phyloP scores from a whole-genome alignment of 2,113 vertebrate genomes.

The Onychostoma macrolepis region DNA sequence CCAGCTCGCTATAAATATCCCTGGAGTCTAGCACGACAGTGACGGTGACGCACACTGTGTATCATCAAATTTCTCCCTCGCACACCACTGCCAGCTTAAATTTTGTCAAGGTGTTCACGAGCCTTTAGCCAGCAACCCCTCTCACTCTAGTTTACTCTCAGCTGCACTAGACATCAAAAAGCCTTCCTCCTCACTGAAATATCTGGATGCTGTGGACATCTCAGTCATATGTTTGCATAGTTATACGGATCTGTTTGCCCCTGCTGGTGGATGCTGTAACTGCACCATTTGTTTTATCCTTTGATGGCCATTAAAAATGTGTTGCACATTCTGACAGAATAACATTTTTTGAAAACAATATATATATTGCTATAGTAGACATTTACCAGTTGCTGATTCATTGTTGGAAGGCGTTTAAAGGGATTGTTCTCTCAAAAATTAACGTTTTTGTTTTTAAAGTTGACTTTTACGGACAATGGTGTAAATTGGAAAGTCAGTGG shows the following conservation, averaged over 20 bases:
- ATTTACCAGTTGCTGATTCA: neutral
- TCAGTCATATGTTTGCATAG: constrained; percentile 13
- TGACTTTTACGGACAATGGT: neutral
- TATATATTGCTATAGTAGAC: neutral
- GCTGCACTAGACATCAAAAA: constrained; percentile 15
- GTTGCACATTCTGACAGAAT: neutral
- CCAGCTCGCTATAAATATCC: constrained; percentile 46
- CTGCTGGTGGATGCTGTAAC: neutral
- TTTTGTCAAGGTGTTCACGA: constrained; percentile 40
- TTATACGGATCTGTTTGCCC: neutral
- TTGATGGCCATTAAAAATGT: neutral
- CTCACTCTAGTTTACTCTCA: constrained; percentile 1
- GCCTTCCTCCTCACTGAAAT: neutral
- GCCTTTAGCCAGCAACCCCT: constrained; percentile 6
- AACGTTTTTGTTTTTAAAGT: neutral
- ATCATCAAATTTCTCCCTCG: constrained; percentile 38
- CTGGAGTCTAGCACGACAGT: constrained; percentile 14
- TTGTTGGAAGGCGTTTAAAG: neutral
- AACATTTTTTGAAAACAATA: neutral
- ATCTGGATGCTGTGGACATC: neutral
- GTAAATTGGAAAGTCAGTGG: too few species aligned
- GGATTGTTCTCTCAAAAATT: neutral
- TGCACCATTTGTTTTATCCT: neutral
- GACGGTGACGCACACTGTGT: constrained; percentile 35
- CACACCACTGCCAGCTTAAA: constrained; percentile 34